Percentiles rank a stretch among this genome's conserved stretches.
These are phyloP conservation scores for Mesembrinibis cayennensis DNA, from an alignment of 2,113 vertebrate genomes.

Conservation along the genomic window DNA sequence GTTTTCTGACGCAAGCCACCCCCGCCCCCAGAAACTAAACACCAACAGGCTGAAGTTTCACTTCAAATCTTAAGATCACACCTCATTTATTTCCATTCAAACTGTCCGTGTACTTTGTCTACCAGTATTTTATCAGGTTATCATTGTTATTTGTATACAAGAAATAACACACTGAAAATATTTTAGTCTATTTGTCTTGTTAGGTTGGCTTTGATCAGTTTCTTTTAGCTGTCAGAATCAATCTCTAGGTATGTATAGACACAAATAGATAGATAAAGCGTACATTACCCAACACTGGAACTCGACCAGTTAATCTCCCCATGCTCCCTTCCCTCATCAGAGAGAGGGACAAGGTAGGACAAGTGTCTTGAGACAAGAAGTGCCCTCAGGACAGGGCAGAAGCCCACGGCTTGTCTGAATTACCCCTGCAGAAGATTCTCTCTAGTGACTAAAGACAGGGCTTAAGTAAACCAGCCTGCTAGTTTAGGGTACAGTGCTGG, in stretches of 20 bases:
- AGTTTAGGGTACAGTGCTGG: neutral
- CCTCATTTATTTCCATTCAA: neutral
- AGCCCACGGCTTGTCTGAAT: neutral
- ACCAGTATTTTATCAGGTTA: neutral
- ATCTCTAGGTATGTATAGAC: rapidly evolving
- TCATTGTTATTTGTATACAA: rapidly evolving
- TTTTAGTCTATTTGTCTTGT: neutral
- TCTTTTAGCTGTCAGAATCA: neutral
- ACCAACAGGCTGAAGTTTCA: neutral
- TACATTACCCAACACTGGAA: neutral
- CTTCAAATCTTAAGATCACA: neutral
- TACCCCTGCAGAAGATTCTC: neutral
- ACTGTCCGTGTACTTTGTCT: rapidly evolving
- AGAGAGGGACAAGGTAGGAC: neutral
- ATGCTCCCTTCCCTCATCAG: neutral
- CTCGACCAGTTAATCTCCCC: neutral
- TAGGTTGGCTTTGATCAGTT: neutral
- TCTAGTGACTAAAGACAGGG: neutral
- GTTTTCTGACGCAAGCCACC: neutral
- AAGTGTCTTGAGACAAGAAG: neutral
- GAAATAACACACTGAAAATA: neutral
- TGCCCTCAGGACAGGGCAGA: neutral
- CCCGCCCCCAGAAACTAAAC: neutral
- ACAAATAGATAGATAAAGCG: neutral
- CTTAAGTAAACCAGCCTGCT: neutral